Conservation (phyloP, 2,113 vertebrate genomes). For the Protobothrops mucrosquamatus region DNA sequence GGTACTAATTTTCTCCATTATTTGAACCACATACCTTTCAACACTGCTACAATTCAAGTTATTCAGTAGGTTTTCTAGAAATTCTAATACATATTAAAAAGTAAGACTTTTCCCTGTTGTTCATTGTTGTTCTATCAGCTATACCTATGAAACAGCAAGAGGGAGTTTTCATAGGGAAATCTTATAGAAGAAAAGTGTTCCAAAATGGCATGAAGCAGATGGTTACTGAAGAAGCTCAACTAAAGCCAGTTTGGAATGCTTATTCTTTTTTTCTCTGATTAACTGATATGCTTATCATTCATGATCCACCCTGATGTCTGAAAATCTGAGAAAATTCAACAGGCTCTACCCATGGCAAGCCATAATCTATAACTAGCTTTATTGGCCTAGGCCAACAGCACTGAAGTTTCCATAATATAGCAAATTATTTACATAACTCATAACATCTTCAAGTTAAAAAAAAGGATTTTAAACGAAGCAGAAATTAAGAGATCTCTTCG, state of each 20-base stretch:
- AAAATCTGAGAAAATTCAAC: neutral
- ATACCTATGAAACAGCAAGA: neutral
- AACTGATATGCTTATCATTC: neutral
- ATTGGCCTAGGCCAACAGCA: neutral
- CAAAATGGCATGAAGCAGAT: neutral
- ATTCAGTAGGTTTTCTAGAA: neutral
- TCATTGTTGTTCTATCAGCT: neutral
- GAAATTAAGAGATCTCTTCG: neutral
- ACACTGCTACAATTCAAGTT: neutral
- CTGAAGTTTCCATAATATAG: neutral
- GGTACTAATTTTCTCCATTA: neutral
- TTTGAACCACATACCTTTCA: too few relatives aligned
- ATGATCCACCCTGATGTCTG: neutral
- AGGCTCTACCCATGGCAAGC: neutral
- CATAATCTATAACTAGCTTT: neutral
- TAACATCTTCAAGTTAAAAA: neutral
- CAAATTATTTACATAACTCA: neutral
- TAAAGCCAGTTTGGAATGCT: neutral
- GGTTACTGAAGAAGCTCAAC: neutral
- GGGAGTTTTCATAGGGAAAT: neutral
- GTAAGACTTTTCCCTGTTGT: neutral
- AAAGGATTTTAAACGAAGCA: neutral
- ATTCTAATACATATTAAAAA: neutral
- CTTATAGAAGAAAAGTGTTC: neutral
- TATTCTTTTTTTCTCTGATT: neutral